Evolutionary conservation across 1,140 invertebrate species (phyloP).

Genomic region (Tachypleus tridentatus): DNA sequence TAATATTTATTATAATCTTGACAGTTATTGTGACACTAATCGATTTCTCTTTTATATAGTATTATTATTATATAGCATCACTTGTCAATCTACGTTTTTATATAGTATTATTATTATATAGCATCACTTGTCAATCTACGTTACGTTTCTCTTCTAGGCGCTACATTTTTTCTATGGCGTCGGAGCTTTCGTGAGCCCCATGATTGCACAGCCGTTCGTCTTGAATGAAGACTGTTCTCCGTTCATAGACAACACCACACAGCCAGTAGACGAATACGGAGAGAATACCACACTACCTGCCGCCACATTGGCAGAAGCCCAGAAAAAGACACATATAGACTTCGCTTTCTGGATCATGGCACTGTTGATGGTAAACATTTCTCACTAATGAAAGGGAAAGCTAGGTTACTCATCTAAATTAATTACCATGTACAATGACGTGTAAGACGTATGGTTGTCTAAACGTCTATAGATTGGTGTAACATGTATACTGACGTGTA

Average conservation of each 20-base stretch:
- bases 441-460: too few relatives aligned
- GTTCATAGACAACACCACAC: conserved; percentile 16
- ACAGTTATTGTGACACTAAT: too few relatives aligned
- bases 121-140: too few relatives aligned
- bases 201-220: conserved; percentile 40
- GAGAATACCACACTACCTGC: conserved; percentile 11
- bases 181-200: conserved; percentile 41
- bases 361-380: conserved; percentile 33
- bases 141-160: conserved; percentile 27
- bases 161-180: conserved; percentile 43
- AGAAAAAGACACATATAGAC: conserved; percentile 30
- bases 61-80: too few relatives aligned
- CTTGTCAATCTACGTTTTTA: too few relatives aligned
- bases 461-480: too few relatives aligned
- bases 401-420: not conserved
- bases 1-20: too few relatives aligned
- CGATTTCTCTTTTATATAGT: too few relatives aligned
- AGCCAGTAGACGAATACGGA: not conserved
- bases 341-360: conserved; percentile 41
- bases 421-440: too few relatives aligned
- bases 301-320: conserved; percentile 13
- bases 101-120: too few relatives aligned
- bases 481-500: too few relatives aligned
- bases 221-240: conserved; percentile 35
- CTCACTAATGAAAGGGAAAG: conserved; percentile 4